A percentile compares a stretch with the other conserved stretches of the same genome.
These are phyloP conservation scores for Chrysolina haemoptera DNA, from an alignment of 2,888 invertebrate genomes.

Conservation along the genomic window DNA sequence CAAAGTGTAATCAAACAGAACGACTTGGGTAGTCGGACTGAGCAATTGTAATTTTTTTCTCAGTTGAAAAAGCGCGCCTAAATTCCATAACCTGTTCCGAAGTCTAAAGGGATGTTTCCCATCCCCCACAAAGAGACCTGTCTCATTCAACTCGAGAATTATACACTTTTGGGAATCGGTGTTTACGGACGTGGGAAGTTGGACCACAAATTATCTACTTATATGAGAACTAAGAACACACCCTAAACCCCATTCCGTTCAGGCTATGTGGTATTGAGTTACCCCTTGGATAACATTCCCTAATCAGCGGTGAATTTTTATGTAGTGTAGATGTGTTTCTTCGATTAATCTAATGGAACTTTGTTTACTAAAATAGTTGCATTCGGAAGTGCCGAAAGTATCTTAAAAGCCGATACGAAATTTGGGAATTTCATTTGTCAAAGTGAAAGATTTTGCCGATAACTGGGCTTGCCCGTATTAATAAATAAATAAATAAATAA, in stretches of 20 bases:
- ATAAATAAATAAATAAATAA: no score
- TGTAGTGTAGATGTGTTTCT: neutral
- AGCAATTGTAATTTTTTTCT: slow-evolving; percentile 28
- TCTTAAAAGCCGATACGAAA: no score
- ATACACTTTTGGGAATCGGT: slow-evolving; percentile 27
- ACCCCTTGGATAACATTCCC: slow-evolving; percentile 1
- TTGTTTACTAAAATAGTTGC: neutral
- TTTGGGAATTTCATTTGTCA: no score
- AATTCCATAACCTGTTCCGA: slow-evolving; percentile 27
- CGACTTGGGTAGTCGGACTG: slow-evolving; percentile 25
- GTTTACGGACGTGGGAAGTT: slow-evolving; percentile 20
- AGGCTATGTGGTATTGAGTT: slow-evolving; percentile 6
- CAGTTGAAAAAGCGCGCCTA: slow-evolving; percentile 23
- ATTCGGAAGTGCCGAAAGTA: neutral
- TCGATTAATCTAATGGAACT: neutral
- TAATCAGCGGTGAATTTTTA: neutral
- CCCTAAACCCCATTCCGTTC: neutral
- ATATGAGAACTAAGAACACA: slow-evolving; percentile 7
- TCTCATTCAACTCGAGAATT: slow-evolving; percentile 20
- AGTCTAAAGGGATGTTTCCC: slow-evolving; percentile 21
- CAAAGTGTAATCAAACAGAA: slow-evolving; percentile 28
- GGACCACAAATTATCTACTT: slow-evolving; percentile 21
- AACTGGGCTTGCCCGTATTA: no score
- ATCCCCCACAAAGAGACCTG: slow-evolving; percentile 24
- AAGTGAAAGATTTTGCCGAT: no score